These are phyloP conservation scores for Dolichopus griseipennis DNA, from an alignment of 2,888 invertebrate genomes.

Conservation along the genomic window DNA sequence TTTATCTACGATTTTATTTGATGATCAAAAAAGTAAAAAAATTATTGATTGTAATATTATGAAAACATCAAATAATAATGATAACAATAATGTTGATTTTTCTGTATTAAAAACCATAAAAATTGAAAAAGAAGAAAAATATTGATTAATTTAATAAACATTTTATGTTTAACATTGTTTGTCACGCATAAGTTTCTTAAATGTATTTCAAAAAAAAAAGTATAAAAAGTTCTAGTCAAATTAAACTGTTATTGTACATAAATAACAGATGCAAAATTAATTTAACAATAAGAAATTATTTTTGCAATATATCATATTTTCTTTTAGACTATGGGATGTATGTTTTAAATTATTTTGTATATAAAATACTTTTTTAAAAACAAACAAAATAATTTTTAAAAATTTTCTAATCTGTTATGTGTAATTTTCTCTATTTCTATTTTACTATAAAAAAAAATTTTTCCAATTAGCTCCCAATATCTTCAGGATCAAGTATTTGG, in stretches of 20 bases:
- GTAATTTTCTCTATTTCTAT: not conserved
- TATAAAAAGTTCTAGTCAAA: no score
- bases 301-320: not conserved
- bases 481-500: conserved; percentile 7
- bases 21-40: not conserved
- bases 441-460: not conserved
- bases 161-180: no score
- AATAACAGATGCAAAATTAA: no score
- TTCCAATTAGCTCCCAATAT: not conserved
- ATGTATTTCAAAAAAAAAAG: no score
- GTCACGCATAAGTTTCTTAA: no score
- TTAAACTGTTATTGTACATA: no score
- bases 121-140: not conserved
- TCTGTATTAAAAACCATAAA: not conserved
- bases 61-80: not conserved
- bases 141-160: not conserved
- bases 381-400: not conserved
- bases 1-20: not conserved
- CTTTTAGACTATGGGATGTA: conserved; percentile 1
- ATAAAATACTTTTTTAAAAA: no score
- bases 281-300: no score
- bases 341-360: no score
- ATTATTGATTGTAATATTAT: not conserved
- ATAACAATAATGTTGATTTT: not conserved
- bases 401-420: not conserved